These are phyloP conservation scores for Thunnus maccoyii DNA, from an alignment of 2,113 vertebrate genomes.

Conservation along the genomic window DNA sequence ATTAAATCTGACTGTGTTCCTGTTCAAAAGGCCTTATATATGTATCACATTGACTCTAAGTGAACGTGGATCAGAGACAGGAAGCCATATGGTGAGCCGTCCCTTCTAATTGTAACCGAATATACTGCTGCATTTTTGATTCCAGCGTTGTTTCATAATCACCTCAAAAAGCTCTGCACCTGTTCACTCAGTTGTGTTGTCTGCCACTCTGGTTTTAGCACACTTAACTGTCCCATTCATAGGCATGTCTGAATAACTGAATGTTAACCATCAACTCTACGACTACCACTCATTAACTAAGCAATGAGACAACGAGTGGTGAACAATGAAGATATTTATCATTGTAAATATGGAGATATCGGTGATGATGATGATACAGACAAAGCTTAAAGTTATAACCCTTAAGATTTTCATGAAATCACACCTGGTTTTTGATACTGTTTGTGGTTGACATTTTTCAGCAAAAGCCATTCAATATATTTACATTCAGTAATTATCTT, in stretches of 20 bases:
- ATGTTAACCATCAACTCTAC: neutral
- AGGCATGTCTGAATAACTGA: neutral
- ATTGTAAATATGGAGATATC: neutral
- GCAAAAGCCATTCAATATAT: no score
- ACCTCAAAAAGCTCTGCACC: conserved; percentile 42
- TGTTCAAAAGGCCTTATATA: neutral
- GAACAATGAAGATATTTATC: no score
- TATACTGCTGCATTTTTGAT: conserved; percentile 26
- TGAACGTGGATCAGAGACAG: conserved; percentile 21
- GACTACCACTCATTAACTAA: neutral
- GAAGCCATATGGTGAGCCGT: conserved; percentile 36
- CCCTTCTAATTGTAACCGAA: conserved; percentile 34
- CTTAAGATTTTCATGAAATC: no score
- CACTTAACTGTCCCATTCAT: neutral
- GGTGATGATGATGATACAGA: neutral
- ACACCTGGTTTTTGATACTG: no score
- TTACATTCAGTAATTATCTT: no score
- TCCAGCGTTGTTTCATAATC: conserved; percentile 26
- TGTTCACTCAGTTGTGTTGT: conserved; percentile 33
- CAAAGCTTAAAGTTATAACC: no score
- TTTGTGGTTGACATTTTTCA: no score
- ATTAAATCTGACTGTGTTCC: neutral
- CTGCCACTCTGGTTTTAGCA: neutral
- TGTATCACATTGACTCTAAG: conserved; percentile 28
- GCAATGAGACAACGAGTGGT: no score